A percentile compares a stretch with the other conserved stretches of the same genome.
These are phyloP conservation scores for Scomber colias DNA, from an alignment of 2,113 vertebrate genomes.

Conservation along the genomic window DNA sequence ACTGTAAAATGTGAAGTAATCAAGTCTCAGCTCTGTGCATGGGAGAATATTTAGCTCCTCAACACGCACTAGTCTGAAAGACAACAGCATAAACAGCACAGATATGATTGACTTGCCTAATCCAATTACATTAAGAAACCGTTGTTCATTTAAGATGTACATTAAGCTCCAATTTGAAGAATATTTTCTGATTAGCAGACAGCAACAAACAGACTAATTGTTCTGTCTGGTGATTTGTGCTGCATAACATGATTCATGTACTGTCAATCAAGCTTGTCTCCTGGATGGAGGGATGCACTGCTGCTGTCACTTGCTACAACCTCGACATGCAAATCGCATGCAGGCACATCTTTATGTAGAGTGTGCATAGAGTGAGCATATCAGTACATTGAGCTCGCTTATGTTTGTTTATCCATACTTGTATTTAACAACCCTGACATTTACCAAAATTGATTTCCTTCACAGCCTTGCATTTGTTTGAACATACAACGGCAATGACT, in stretches of 20 bases:
- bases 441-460: conserved; percentile 90
- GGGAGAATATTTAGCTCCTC: conserved; percentile 45
- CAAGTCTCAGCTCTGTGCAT: conserved; percentile 47
- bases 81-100: conserved; percentile 57
- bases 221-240: conserved; percentile 68
- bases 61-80: conserved; percentile 19
- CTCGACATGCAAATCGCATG: conserved; percentile 20
- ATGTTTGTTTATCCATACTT: conserved; percentile 73
- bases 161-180: conserved; percentile 76
- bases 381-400: conserved; percentile 56
- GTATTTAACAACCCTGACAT: conserved; percentile 89
- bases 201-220: conserved; percentile 73
- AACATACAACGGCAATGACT: conserved; percentile 90
- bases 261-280: conserved; percentile 59
- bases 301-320: conserved; percentile 29
- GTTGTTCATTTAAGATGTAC: conserved; percentile 76
- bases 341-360: conserved; percentile 20
- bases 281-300: conserved; percentile 28
- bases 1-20: conserved; percentile 54
- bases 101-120: conserved; percentile 74
- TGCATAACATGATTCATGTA: conserved; percentile 54
- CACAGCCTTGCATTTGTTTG: conserved; percentile 87
- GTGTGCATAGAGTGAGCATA: conserved; percentile 30
- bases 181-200: conserved; percentile 72
- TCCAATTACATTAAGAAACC: conserved; percentile 78